Conservation (phyloP, 2,113 vertebrate genomes). For the Platysteira castanea region DNA sequence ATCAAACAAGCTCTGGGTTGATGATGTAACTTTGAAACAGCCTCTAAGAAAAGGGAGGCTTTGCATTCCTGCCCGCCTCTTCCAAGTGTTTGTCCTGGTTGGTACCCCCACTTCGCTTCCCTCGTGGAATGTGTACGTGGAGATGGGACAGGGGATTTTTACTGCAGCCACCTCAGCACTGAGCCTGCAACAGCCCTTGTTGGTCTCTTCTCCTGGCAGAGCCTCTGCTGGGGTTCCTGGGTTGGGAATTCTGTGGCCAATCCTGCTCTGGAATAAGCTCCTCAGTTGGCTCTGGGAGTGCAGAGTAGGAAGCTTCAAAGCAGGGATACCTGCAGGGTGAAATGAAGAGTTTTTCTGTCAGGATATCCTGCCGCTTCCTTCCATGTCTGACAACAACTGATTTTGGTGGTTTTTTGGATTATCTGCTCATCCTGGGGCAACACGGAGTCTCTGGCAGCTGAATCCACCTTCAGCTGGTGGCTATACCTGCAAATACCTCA, state of each 20-base stretch:
- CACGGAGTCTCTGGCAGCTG: not conserved
- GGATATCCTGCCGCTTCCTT: not conserved
- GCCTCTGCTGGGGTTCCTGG: not conserved
- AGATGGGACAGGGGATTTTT: not conserved
- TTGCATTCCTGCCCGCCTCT: not conserved
- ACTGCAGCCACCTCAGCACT: rapidly evolving
- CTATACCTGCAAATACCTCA: not conserved
- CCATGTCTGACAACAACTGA: not conserved
- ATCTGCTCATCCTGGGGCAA: not conserved
- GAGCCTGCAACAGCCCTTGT: not conserved
- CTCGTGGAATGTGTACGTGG: not conserved
- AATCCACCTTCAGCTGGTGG: not conserved
- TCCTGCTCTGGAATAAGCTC: not conserved
- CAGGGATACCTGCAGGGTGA: not conserved
- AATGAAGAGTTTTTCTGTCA: not conserved
- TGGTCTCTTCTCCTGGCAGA: not conserved
- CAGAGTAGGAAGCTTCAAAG: not conserved
- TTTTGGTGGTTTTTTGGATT: not conserved
- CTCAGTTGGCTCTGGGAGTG: not conserved
- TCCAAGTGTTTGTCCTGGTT: too few relatives aligned
- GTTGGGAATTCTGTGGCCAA: rapidly evolving
- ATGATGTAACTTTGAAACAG: not conserved
- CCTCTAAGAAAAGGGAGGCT: not conserved
- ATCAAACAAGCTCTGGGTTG: not conserved
- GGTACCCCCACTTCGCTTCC: not conserved